These are phyloP conservation scores for Meloidogyne chitwoodi DNA, from an alignment of 1,140 invertebrate genomes.

Conservation along the genomic window DNA sequence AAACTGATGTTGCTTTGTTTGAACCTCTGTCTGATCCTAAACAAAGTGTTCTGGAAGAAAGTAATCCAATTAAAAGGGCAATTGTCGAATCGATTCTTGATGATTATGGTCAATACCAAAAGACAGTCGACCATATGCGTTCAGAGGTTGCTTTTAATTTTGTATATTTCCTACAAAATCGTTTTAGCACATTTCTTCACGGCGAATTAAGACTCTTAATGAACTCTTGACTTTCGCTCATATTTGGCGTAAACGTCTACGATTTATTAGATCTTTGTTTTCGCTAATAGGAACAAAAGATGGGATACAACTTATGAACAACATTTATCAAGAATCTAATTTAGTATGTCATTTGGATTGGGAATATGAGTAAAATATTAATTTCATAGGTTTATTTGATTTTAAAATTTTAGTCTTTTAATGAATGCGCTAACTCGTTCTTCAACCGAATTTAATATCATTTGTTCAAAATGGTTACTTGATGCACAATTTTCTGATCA, in stretches of 20 bases:
- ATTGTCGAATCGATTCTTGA: conserved; percentile 7
- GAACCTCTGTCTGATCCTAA: not conserved
- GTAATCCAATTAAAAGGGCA: conserved; percentile 1
- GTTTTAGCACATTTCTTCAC: not conserved
- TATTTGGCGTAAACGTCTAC: not conserved
- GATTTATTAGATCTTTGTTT: conserved; percentile 2
- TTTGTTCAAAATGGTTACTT: not conserved
- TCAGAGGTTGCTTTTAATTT: not conserved
- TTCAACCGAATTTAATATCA: not conserved
- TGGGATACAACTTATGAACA: not conserved
- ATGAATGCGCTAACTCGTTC: not conserved
- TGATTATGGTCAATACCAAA: conserved; percentile 4
- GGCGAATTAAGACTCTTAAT: not conserved
- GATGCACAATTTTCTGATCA: not conserved
- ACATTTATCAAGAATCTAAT: not conserved
- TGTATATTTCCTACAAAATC: not conserved
- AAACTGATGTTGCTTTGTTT: not conserved
- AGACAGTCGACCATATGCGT: not conserved
- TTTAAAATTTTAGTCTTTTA: not conserved
- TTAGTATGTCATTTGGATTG: not conserved
- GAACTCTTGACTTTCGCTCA: not conserved
- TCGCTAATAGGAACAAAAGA: not conserved
- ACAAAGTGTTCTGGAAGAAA: not conserved
- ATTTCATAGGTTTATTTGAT: not conserved
- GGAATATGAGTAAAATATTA: not conserved